phyloP scores from a whole-genome alignment of 2,888 invertebrate species.

The Myopa testacea region DNA sequence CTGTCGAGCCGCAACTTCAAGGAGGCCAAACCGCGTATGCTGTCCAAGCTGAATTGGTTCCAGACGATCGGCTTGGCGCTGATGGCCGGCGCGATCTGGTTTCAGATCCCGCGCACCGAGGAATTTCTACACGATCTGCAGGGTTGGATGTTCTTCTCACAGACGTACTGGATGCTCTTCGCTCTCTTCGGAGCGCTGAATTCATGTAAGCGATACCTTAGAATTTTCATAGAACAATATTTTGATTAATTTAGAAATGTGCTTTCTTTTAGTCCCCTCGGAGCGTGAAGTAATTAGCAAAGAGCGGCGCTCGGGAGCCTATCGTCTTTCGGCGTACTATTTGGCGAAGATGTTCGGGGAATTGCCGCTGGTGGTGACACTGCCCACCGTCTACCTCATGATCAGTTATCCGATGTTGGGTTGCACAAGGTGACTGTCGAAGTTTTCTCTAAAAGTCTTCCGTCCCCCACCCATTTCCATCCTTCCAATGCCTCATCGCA shows the following conservation, averaged over 20 bases:
- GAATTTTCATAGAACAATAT: background rate
- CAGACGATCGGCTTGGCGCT: conserved; percentile 80
- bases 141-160: conserved; percentile 87
- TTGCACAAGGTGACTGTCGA: conserved; percentile 59
- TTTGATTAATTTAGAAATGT: background rate
- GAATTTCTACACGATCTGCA: conserved; percentile 81
- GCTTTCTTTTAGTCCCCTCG: conserved; percentile 75
- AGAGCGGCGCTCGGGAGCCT: conserved; percentile 82
- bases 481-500: background rate
- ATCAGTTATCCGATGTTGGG: conserved; percentile 84
- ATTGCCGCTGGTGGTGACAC: conserved; percentile 78
- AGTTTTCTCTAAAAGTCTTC: conserved; percentile 44
- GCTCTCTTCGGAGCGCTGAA: conserved; percentile 82
- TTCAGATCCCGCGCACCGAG: conserved; percentile 80
- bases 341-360: conserved; percentile 86
- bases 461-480: conserved; percentile 37
- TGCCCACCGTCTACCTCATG: conserved; percentile 81
- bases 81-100: conserved; percentile 82
- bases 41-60: conserved; percentile 81
- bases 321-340: conserved; percentile 83
- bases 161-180: conserved; percentile 86
- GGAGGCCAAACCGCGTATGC: conserved; percentile 80
- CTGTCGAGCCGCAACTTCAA: conserved; percentile 81
- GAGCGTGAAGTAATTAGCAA: conserved; percentile 84
- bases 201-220: conserved; percentile 74